Evolutionary conservation across 2,797 vertebrate species (phyloP), one percentile per base, ranked within the genome.

Genomic region (Malacoctenus gilli): DNA sequence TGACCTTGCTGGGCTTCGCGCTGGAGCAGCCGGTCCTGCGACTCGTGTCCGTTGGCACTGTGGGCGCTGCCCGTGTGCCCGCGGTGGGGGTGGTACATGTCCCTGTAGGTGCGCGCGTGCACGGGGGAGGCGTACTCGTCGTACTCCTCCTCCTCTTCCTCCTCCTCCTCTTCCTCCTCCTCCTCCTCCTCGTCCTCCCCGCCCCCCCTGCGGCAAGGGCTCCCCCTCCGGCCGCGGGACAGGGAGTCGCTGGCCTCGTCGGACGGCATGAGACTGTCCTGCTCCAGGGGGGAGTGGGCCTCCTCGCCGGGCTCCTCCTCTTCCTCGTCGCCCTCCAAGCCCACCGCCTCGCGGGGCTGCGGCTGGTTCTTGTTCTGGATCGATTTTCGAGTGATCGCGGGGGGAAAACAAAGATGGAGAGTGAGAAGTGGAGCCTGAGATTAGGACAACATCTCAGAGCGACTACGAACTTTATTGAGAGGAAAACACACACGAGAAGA

Each of bases 221-320:
- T 92, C 8, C 90, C 91, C 60, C 92, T 92, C 75, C 86, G 93
- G 21, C 91, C 89, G 16, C 92, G 94, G 53, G 92, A 95, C 36
- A 95, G 92, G 39, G 92, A 93, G 78, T 97, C 95, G 15, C 95
- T 95, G 21, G 94, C 94, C 72, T 97, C 95, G 0, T 98, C 95
- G 0, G 95, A 96, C 0, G 93, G 95, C 95, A 98, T 97, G 66
- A 96, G 85, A 87, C 95, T 97, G 92, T 97, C 96, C 65, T 94
- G 94, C 88, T 98, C 96, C 58, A 95, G 75, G 1, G 95, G 94
- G 2, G 94, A 96, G 83, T 90, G 92, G 72, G 93, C 93, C 42
- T 90, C 92, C 66, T 88, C 87, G 0, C 90, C 92, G 0, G 67
- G 89, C 60, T 94, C 94, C 16, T 82, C 84, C 30, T 31, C 30